phyloP scores from a whole-genome alignment of 2,113 vertebrate species.

The Datnioides undecimradiatus region DNA sequence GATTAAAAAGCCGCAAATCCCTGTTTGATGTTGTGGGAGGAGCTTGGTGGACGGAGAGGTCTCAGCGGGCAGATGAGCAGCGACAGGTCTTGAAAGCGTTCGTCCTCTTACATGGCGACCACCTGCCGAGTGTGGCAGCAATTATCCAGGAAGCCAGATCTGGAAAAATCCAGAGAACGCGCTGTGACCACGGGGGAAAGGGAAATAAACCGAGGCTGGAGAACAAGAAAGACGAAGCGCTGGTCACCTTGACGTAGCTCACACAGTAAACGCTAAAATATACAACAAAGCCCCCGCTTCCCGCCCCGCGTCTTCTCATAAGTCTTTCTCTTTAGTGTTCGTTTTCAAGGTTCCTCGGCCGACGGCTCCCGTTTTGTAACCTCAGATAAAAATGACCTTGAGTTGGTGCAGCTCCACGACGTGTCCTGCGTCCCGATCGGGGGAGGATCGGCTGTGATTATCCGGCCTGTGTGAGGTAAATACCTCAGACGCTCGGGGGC shows the following conservation, averaged over 20 bases:
- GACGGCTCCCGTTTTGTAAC: constrained; percentile 31
- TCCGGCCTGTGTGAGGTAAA: constrained; percentile 55
- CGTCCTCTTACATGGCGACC: neutral
- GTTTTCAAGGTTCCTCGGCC: constrained; percentile 28
- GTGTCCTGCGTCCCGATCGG: constrained; percentile 42
- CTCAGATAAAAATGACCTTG: constrained; percentile 54
- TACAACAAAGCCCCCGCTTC: neutral
- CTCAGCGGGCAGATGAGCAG: neutral
- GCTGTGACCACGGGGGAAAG: neutral
- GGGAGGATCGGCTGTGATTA: constrained; percentile 24
- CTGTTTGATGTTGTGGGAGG: neutral
- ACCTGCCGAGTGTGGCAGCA: neutral
- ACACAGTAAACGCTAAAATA: neutral
- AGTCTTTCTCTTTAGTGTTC: neutral
- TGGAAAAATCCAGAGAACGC: neutral
- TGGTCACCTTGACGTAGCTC: neutral
- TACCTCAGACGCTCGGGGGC: too few relatives aligned
- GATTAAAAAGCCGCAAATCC: neutral
- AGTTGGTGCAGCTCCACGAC: constrained; percentile 21
- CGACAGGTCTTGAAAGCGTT: neutral
- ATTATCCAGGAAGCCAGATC: neutral
- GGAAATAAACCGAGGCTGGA: neutral
- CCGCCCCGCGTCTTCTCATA: neutral
- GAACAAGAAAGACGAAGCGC: neutral
- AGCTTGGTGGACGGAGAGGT: neutral